Conservation (phyloP, 1,140 invertebrate genomes). For the Bombus cullumanus region DNA sequence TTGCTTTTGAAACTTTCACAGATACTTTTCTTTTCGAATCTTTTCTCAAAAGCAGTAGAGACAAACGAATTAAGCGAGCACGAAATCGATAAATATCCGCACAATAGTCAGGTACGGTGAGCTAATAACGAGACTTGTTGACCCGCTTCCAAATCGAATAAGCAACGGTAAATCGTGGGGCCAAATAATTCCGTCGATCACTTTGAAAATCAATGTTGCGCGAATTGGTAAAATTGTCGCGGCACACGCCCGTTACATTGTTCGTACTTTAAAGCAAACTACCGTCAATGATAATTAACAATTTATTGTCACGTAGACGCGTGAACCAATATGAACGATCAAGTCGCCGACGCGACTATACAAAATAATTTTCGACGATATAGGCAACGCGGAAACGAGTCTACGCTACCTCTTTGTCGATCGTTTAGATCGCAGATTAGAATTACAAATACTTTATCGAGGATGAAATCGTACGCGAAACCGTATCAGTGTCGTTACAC, state of each 20-base stretch:
- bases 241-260: background rate
- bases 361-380: background rate
- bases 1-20: too few species aligned
- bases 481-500: background rate
- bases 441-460: constrained; percentile 30
- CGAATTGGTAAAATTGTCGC: background rate
- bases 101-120: too few species aligned
- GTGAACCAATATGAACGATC: background rate
- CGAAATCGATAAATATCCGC: too few species aligned
- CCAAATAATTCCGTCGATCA: constrained; percentile 16
- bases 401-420: background rate
- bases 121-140: too few species aligned
- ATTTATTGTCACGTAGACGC: background rate
- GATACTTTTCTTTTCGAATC: too few species aligned
- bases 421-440: constrained; percentile 9
- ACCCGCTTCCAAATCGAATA: background rate
- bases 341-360: background rate
- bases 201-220: constrained; percentile 6
- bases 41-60: too few species aligned
- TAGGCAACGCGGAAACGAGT: background rate
- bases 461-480: background rate
- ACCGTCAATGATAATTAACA: constrained; percentile 20
- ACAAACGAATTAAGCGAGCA: too few species aligned
- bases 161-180: background rate
- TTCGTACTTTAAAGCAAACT: background rate